phyloP scores from a whole-genome alignment of 64 coral and sea anemone genomes.

The Porites lutea region DNA sequence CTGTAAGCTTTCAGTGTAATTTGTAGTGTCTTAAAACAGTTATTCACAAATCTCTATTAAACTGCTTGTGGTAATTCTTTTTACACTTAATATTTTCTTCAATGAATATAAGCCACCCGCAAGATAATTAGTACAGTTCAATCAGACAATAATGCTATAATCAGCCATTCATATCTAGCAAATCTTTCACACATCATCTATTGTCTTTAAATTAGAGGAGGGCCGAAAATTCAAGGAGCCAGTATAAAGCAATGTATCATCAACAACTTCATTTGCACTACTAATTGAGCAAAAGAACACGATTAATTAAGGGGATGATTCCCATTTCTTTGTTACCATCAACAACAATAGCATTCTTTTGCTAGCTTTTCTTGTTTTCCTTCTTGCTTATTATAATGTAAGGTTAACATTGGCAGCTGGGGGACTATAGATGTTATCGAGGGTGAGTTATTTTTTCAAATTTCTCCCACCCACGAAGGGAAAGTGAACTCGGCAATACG shows the following conservation, averaged over 20 bases:
- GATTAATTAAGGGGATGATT: not conserved
- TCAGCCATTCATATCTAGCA: not conserved
- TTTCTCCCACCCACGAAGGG: slow-evolving; percentile 24
- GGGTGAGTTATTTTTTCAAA: not conserved
- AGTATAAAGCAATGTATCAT: slow-evolving; percentile 3
- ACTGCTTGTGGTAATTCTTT: not conserved
- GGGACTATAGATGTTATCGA: not conserved
- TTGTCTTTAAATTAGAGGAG: not conserved
- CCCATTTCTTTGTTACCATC: too few species aligned
- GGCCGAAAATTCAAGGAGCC: not conserved
- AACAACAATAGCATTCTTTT: not conserved
- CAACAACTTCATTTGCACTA: not conserved
- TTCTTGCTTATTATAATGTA: not conserved
- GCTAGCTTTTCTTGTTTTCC: not conserved
- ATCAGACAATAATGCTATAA: slow-evolving; percentile 14
- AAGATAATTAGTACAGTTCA: not conserved
- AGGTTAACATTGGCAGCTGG: not conserved
- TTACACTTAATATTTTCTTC: not conserved
- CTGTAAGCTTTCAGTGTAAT: not conserved
- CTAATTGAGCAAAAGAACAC: not conserved
- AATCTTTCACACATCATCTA: slow-evolving; percentile 5
- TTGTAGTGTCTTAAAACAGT: not conserved
- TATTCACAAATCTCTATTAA: not conserved
- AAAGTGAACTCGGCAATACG: not conserved
- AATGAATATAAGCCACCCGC: slow-evolving; percentile 20